Evolutionary conservation across 2,888 invertebrate species (phyloP).

Genomic region (Lasioglossum figueresi): DNA sequence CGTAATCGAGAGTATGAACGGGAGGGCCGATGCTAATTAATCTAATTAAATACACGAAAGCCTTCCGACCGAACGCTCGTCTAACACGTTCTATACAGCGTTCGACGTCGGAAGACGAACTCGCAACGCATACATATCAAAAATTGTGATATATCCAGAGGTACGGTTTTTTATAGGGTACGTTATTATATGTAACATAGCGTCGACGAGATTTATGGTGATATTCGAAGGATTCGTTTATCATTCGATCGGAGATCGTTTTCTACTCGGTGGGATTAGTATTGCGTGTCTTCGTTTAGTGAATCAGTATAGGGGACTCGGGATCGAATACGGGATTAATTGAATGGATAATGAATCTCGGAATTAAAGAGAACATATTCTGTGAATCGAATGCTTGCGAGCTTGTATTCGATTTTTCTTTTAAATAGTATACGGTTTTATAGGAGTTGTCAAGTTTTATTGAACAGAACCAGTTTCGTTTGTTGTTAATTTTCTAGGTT

Average conservation of each 20-base stretch:
- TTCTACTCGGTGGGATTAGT: neutral
- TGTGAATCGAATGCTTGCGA: neutral
- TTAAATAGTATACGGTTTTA: neutral
- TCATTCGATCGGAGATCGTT: neutral
- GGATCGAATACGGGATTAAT: neutral
- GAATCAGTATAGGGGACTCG: neutral
- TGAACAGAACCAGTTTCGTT: neutral
- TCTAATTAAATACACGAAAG: conserved; percentile 9
- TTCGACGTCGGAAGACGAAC: neutral
- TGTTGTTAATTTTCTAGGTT: neutral
- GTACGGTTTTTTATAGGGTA: conserved; percentile 29
- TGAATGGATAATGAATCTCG: neutral
- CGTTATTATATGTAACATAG: conserved; percentile 6
- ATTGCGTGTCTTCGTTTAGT: neutral
- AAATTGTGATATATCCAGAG: conserved; percentile 43
- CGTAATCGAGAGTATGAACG: conserved; percentile 3
- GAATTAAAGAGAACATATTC: neutral
- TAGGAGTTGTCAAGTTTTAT: neutral
- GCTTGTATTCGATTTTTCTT: neutral
- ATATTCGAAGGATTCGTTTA: neutral
- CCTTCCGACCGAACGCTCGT: neutral
- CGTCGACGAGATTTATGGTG: neutral
- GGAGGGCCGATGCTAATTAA: neutral
- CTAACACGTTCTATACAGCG: neutral
- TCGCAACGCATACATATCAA: conserved; percentile 50